Percentiles rank a stretch among this genome's conserved stretches.
Conservation (phyloP, 2,797 vertebrate species). For the Pempheris klunzingeri region DNA sequence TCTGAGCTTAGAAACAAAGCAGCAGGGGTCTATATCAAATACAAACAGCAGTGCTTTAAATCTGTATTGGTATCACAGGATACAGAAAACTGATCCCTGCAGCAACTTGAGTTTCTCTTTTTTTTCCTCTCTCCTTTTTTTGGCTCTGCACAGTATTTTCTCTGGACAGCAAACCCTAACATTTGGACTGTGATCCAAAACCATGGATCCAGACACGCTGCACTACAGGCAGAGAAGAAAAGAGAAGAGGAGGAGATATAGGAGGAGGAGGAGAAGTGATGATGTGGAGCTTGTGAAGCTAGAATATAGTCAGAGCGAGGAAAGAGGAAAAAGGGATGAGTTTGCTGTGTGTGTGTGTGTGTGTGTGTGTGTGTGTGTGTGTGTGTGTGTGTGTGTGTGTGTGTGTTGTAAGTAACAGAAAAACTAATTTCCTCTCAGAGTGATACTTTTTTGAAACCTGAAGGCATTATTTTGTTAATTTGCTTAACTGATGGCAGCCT, state of each 20-base stretch:
- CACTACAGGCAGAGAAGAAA: constrained; percentile 54
- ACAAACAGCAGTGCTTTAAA: constrained; percentile 22
- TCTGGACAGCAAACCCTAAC: constrained; percentile 77
- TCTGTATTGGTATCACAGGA: constrained; percentile 27
- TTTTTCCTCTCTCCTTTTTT: constrained; percentile 45
- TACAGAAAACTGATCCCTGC: constrained; percentile 22
- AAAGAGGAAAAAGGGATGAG: constrained; percentile 11
- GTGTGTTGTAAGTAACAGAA: background rate
- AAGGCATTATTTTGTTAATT: background rate
- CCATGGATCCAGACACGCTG: constrained; percentile 69
- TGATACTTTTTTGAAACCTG: background rate
- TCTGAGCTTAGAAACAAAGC: constrained; percentile 33
- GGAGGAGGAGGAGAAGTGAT: constrained; percentile 70
- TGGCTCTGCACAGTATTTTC: constrained; percentile 70
- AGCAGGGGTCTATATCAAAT: constrained; percentile 15
- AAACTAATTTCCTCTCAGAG: background rate
- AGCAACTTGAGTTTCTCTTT: constrained; percentile 34
- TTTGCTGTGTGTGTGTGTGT: background rate
- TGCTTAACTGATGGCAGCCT: too few relatives aligned
- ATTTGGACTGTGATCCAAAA: constrained; percentile 70
- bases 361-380: background rate
- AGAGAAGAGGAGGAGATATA: constrained; percentile 29
- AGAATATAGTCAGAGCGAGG: constrained; percentile 36
- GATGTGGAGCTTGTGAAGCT: constrained; percentile 73
- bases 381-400: background rate